These are phyloP conservation scores for Periphyllus acericola DNA, from an alignment of 2,888 invertebrate genomes.

Conservation along the genomic window DNA sequence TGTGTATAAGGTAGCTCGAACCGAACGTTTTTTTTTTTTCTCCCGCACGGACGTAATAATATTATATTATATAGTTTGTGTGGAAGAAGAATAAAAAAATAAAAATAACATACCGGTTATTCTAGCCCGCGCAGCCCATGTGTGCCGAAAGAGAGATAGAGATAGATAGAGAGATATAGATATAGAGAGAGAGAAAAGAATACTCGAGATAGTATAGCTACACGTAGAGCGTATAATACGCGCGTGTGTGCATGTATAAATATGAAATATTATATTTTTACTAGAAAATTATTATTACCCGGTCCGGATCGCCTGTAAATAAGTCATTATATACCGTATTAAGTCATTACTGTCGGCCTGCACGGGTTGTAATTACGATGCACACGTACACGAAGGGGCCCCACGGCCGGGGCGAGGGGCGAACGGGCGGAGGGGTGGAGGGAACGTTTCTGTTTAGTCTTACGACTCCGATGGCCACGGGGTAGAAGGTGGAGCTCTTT, in stretches of 20 bases:
- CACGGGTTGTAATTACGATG: constrained; percentile 59
- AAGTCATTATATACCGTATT: constrained; percentile 62
- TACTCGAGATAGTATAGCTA: constrained; percentile 1
- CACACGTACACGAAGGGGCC: constrained; percentile 57
- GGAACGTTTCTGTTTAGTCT: background rate
- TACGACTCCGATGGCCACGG: constrained; percentile 35
- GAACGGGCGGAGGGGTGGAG: background rate
- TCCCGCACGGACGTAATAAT: too few species aligned
- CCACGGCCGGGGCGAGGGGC: background rate
- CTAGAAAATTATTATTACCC: constrained; percentile 60
- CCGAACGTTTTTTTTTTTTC: constrained; percentile 1
- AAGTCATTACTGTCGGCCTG: constrained; percentile 61
- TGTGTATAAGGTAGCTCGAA: constrained; percentile 42
- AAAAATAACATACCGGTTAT: constrained; percentile 41
- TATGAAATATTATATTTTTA: constrained; percentile 25
- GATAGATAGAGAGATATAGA: background rate
- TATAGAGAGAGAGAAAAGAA: constrained; percentile 2
- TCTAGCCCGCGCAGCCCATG: background rate
- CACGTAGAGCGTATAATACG: background rate
- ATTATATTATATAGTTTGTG: too few species aligned
- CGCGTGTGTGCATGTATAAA: background rate
- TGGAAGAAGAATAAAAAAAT: background rate
- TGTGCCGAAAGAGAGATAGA: background rate
- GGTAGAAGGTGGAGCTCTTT: constrained; percentile 59
- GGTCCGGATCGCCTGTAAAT: constrained; percentile 60